Base-by-base conservation (phyloP, 2,888 invertebrate species). In the Pterostichus niger region DNA sequence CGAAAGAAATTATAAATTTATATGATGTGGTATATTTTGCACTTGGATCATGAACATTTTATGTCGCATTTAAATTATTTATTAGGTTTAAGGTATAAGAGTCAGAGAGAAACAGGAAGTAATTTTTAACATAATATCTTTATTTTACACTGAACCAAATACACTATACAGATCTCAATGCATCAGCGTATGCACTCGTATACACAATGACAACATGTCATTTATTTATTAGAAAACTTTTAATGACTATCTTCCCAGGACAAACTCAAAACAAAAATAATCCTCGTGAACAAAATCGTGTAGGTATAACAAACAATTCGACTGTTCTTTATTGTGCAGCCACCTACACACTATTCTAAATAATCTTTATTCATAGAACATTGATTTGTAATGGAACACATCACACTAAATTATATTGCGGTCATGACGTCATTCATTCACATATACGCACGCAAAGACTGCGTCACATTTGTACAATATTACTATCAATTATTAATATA, bases 331-430 rank as follows among this genome's bases (percentile, higher is more conserved):
- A 83, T 83, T 83, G 76, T 83, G 77, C 83, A 83, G 77, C 46
- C 82, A 59, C 76, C 83, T 83, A 83, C 56, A 56, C 40, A 40
- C 76, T 83, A 83, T 6, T 77, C 83, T 83, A 83, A 75, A 77
- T 83, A 83, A 56, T 56, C 68, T 76, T 82, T 82, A 82, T 68
- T 83, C 77, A 52, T 83, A 83, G 76, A 77, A 83, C 83, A 83
- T 83, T 83, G 61, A 83, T 83, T 82, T 82, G 82, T 82, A 52
- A 52, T 52, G 73, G 75, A 76, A 75, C 82, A 82, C 82, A 82
- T 40, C 82, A 82, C 83, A 77, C 83, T 77, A 83, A 82, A 15
- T 59, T 15, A 83, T 83, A 83, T 64, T 77, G 83, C 77, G 40
- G 44, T 52, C 54, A 31, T 7, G n/a, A 44, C 46, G 13, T 35